Evolutionary conservation across 2,113 vertebrate species (phyloP).

Genomic region (Gambusia affinis): DNA sequence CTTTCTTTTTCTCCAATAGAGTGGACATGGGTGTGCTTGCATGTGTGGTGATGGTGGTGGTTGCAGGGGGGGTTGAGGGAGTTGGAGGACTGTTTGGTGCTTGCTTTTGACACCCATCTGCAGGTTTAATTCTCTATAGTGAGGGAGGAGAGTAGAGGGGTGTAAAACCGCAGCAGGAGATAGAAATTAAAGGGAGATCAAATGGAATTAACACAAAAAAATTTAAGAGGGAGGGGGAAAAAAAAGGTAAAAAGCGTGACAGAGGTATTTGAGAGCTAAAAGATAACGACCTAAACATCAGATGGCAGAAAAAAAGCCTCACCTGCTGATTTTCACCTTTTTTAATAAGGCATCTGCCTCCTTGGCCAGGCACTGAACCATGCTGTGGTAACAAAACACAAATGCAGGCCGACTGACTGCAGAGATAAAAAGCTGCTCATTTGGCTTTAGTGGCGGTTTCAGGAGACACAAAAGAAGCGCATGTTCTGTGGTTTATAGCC

Average conservation of each 20-base stretch:
- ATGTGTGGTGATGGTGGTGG: constrained; percentile 3
- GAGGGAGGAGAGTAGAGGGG: constrained; percentile 20
- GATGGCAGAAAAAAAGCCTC: constrained; percentile 50
- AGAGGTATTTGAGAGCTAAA: constrained; percentile 6
- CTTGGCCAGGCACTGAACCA: constrained; percentile 31
- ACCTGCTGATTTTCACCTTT: constrained; percentile 53
- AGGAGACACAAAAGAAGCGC: constrained; percentile 20
- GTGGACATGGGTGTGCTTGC: constrained; percentile 24
- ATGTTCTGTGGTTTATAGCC: constrained; percentile 3
- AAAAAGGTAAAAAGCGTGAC: not conserved
- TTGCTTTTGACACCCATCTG: constrained; percentile 60
- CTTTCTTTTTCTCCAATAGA: constrained; percentile 44
- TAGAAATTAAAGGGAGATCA: constrained; percentile 13
- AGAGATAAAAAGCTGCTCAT: constrained; percentile 34
- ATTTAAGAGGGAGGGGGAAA: not conserved
- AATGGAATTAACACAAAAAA: not conserved
- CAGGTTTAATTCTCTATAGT: constrained; percentile 51
- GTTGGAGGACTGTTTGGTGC: constrained; percentile 31
- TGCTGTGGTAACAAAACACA: constrained; percentile 28
- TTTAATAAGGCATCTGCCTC: constrained; percentile 45
- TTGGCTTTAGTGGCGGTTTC: not conserved
- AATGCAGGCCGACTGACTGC: constrained; percentile 11
- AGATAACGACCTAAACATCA: constrained; percentile 23
- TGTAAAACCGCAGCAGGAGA: constrained; percentile 8
- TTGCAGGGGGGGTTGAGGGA: not conserved